Base-by-base conservation (phyloP, 2,888 invertebrate species). In the Dynastes tityus region DNA sequence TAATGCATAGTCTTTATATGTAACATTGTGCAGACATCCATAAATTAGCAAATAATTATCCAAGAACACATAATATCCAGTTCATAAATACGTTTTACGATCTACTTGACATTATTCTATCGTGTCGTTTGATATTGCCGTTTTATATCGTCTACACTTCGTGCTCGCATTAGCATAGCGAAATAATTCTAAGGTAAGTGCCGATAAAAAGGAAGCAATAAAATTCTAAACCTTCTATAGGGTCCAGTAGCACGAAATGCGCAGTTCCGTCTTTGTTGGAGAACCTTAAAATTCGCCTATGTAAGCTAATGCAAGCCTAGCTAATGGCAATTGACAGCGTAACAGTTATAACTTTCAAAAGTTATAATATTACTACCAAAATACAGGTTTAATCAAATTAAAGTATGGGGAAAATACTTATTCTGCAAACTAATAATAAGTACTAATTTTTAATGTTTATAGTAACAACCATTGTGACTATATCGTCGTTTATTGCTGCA, bases 61-160 rank as follows among this genome's bases (percentile, higher is more conserved):
- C 5, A 63, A 63, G 29, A 32, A 63, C 27, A 32, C 32, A 29
- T 68, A 68, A 22, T 22, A 73, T 16, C 58, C 29, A 61, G 61
- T 74, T 74, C 61, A 37, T 74, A 74, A 74, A 74, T 74, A 61
- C 22, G 45, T 40, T 74, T 74, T 74, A 74, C 73, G 73, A 74
- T 74, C 61, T 45, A 74, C 61, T 61, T 74, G 73, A 74, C 73
- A 74, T 74, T 74, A 74, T 74, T 74, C 73, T 74, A 61, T 74
- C 61, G 73, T 74, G 73, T 63, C 45, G 61, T 45, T 61, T 40
- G 73, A 61, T 74, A 74, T 74, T 74, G 32, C 61, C 73, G 61
- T 45, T 74, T 74, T 74, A 74, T 74, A 61, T 61, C 61, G 22
- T 63, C 73, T 55, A 61, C 27, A 61, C 61, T 74, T 74, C 63